Percentiles rank a stretch among this genome's conserved stretches.
Evolutionary conservation across 2,888 invertebrate species (phyloP).

Genomic region (Philhelius pedissequus): DNA sequence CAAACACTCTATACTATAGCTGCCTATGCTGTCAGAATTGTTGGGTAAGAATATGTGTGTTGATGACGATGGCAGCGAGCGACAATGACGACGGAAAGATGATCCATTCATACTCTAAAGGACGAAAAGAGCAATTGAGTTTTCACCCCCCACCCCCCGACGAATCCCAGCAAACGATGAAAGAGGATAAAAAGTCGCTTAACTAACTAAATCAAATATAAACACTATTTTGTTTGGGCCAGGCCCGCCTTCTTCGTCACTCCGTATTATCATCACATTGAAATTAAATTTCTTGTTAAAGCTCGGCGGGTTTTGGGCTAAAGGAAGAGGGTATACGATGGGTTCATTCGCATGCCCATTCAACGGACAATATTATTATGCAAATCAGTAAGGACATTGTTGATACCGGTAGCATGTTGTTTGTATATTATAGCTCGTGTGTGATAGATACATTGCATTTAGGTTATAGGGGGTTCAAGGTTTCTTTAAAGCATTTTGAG

Average conservation of each 20-base stretch:
- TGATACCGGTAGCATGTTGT: conserved; percentile 47
- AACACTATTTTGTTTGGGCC: conserved; percentile 41
- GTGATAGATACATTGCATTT: not conserved
- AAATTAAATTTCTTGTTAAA: conserved; percentile 62
- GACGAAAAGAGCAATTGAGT: conserved; percentile 27
- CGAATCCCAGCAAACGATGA: conserved; percentile 8
- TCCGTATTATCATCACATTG: conserved; percentile 28
- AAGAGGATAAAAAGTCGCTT: conserved; percentile 62
- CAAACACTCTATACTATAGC: conserved; percentile 10
- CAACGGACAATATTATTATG: conserved; percentile 52
- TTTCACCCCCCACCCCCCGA: not conserved
- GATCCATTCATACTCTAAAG: conserved; percentile 28
- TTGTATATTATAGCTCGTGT: not conserved
- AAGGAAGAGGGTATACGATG: too few relatives aligned
- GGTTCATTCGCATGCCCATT: not conserved
- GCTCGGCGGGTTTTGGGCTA: not conserved
- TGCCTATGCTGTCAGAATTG: not conserved
- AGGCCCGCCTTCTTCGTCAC: not conserved
- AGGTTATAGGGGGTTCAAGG: too few relatives aligned
- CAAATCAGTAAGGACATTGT: conserved; percentile 61
- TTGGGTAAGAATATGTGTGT: not conserved
- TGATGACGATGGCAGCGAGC: not conserved
- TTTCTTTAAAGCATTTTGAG: too few relatives aligned
- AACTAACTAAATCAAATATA: conserved; percentile 68
- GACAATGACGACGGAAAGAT: not conserved